These are phyloP conservation scores for Magallana nippona DNA, from an alignment of 2,888 invertebrate species.

Conservation along the genomic window DNA sequence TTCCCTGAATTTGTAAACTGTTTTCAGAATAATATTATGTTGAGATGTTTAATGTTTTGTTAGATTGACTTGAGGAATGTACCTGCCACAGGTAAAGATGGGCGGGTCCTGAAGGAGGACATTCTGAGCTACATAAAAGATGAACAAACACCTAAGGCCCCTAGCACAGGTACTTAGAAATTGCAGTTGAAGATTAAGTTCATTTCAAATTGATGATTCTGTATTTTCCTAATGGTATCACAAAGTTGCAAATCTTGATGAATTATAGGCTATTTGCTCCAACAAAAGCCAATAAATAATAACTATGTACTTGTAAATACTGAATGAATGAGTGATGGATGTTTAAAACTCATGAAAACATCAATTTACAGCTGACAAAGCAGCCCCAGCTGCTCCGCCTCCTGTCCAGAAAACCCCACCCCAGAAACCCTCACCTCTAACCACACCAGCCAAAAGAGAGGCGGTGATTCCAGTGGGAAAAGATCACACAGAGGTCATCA, in stretches of 20 bases:
- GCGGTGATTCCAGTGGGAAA: slow-evolving; percentile 56
- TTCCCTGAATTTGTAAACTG: background rate
- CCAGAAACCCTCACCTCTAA: slow-evolving; percentile 47
- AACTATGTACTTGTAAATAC: too few relatives aligned
- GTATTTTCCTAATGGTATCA: too few relatives aligned
- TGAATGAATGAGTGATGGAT: too few relatives aligned
- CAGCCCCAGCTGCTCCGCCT: background rate
- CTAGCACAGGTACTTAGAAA: background rate
- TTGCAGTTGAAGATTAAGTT: background rate
- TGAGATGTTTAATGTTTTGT: slow-evolving; percentile 17
- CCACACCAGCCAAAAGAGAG: slow-evolving; percentile 52
- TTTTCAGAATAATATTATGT: background rate
- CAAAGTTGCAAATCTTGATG: too few relatives aligned
- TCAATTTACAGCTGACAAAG: slow-evolving; percentile 10
- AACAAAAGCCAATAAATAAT: too few relatives aligned
- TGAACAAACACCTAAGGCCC: background rate
- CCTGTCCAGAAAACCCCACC: slow-evolving; percentile 36
- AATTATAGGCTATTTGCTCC: too few relatives aligned
- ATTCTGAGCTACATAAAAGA: slow-evolving; percentile 85
- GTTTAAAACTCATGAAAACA: background rate
- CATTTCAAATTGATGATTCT: too few relatives aligned
- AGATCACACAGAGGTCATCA: slow-evolving; percentile 85
- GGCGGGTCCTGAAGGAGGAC: slow-evolving; percentile 97
- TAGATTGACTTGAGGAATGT: slow-evolving; percentile 85
- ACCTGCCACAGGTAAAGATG: slow-evolving; percentile 86